Percentiles rank a stretch among this genome's conserved stretches.
phyloP scores from a whole-genome alignment of 2,113 vertebrate species.

The Rhinoderma darwinii region DNA sequence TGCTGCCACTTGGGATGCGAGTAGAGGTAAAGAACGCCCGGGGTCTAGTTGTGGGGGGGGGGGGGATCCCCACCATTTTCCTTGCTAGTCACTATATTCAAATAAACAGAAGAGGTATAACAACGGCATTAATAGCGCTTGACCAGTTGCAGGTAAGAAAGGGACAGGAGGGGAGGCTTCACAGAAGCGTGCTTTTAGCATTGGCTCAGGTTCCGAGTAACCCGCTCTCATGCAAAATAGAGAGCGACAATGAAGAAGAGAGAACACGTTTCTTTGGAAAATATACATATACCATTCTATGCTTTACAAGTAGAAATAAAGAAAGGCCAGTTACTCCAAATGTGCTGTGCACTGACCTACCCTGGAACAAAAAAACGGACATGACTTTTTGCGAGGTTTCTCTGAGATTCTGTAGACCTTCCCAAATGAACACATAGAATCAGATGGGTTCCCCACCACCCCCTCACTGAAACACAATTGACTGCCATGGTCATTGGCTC shows the following conservation, averaged over 20 bases:
- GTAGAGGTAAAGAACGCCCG: background rate
- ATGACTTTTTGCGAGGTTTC: constrained; percentile 14
- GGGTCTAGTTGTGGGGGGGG: background rate
- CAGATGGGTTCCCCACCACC: too few species aligned
- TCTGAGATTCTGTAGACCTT: background rate
- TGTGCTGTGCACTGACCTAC: constrained; percentile 20
- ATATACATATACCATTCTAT: constrained; percentile 21
- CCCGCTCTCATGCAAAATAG: constrained; percentile 63
- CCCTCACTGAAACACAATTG: background rate
- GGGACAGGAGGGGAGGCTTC: constrained; percentile 11
- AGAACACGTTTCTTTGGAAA: constrained; percentile 60
- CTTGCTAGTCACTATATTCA: background rate
- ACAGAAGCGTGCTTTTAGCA: constrained; percentile 40
- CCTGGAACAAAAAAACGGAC: constrained; percentile 26
- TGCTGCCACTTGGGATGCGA: background rate
- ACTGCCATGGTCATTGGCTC: background rate
- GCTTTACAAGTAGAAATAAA: background rate
- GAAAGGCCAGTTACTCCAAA: background rate
- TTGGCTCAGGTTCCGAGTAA: constrained; percentile 45
- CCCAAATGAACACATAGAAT: too few species aligned
- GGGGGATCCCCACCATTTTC: background rate
- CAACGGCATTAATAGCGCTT: constrained; percentile 17
- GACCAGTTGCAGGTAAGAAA: constrained; percentile 17
- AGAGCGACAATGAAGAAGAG: background rate
- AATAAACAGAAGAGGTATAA: constrained; percentile 46